phyloP scores from a whole-genome alignment of 2,113 vertebrate genomes.

The Chascanopsetta lugubris region DNA sequence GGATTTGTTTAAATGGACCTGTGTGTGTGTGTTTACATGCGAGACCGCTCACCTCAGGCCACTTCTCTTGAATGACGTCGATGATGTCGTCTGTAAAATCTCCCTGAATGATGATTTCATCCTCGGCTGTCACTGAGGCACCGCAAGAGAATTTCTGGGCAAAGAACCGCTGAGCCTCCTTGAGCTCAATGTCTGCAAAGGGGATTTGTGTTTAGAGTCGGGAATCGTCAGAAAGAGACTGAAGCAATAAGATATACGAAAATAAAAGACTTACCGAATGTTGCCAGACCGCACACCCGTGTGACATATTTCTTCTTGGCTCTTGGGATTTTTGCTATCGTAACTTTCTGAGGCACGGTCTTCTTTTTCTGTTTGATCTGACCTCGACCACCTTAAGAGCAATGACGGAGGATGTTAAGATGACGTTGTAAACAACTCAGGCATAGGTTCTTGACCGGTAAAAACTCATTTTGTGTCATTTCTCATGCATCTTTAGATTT shows the following conservation, averaged over 20 bases:
- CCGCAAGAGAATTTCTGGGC: slow-evolving; percentile 99
- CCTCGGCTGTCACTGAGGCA: slow-evolving; percentile 97
- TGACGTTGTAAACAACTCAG: neutral
- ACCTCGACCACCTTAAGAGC: slow-evolving; percentile 89
- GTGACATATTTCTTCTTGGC: slow-evolving; percentile 99
- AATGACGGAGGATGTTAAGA: too few species aligned
- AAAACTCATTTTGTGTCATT: too few species aligned
- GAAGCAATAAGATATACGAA: fast-evolving
- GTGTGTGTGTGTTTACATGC: neutral
- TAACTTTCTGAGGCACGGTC: slow-evolving; percentile 95
- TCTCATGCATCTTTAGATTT: neutral
- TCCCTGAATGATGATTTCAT: slow-evolving; percentile 99
- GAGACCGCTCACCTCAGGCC: slow-evolving; percentile 89
- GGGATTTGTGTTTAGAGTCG: neutral
- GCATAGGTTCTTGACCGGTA: too few species aligned
- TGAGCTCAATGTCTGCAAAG: slow-evolving; percentile 93
- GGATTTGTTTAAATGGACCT: neutral
- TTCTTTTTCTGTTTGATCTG: slow-evolving; percentile 99
- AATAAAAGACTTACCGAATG: slow-evolving; percentile 86
- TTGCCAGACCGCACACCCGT: slow-evolving; percentile 93
- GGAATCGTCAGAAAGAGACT: fast-evolving
- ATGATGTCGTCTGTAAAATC: slow-evolving; percentile 99
- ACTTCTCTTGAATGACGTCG: slow-evolving; percentile 98
- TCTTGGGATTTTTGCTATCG: slow-evolving; percentile 98
- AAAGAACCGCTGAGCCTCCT: slow-evolving; percentile 99